Percentiles rank a stretch among this genome's conserved stretches.
Evolutionary conservation across 1,140 invertebrate species (phyloP).

Genomic region (Ooceraea biroi): DNA sequence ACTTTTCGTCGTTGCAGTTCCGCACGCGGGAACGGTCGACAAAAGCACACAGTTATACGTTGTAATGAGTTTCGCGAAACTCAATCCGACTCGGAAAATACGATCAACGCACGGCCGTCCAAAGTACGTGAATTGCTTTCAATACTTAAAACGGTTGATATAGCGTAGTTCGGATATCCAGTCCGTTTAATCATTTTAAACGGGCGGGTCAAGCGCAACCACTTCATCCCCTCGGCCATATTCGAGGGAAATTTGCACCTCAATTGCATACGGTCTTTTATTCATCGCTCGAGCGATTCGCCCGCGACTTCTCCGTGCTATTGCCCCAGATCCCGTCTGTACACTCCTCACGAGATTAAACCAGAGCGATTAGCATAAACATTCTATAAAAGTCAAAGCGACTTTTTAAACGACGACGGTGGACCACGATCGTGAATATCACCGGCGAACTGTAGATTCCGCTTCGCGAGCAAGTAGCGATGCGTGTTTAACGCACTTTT

Average conservation of each 20-base stretch:
- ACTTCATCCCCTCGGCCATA: slow-evolving; percentile 57
- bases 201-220: slow-evolving; percentile 33
- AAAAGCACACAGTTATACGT: slow-evolving; percentile 45
- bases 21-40: not conserved
- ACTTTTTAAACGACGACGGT: slow-evolving; percentile 52
- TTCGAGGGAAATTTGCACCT: slow-evolving; percentile 74
- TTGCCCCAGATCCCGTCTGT: slow-evolving; percentile 60
- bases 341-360: slow-evolving; percentile 66
- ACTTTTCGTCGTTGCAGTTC: not conserved
- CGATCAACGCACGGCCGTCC: slow-evolving; percentile 45
- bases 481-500: slow-evolving; percentile 8
- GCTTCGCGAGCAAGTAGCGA: slow-evolving; percentile 29
- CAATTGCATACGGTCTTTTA: slow-evolving; percentile 76
- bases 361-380: slow-evolving; percentile 58
- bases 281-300: slow-evolving; percentile 69
- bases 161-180: slow-evolving; percentile 42
- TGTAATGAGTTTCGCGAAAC: slow-evolving; percentile 44
- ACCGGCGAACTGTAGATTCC: slow-evolving; percentile 41
- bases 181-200: slow-evolving; percentile 59
- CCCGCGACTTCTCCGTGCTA: slow-evolving; percentile 50
- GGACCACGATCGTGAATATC: slow-evolving; percentile 59
- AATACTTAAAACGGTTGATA: slow-evolving; percentile 52
- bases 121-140: slow-evolving; percentile 57
- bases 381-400: slow-evolving; percentile 65
- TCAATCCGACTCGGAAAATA: slow-evolving; percentile 41